These are phyloP conservation scores for Lophotis ruficrista DNA, from an alignment of 2,113 vertebrate genomes.

Conservation along the genomic window DNA sequence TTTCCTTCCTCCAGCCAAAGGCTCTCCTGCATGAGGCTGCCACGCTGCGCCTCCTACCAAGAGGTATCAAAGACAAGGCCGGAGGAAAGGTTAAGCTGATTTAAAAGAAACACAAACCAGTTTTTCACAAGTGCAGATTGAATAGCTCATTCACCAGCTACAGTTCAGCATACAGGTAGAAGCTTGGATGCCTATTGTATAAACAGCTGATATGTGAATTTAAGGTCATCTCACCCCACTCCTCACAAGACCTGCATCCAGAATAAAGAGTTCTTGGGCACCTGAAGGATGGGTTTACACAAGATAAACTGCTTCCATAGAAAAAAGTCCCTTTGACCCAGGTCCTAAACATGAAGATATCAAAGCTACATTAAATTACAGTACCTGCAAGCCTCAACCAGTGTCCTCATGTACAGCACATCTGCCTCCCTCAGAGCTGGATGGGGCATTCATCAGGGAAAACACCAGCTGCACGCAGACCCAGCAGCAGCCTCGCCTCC, in stretches of 20 bases:
- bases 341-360: not conserved
- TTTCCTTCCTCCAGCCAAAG: not conserved
- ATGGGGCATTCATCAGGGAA: too few species aligned
- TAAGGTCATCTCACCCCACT: not conserved
- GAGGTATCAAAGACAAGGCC: not conserved
- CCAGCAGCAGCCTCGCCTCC: not conserved
- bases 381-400: not conserved
- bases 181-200: not conserved
- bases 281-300: not conserved
- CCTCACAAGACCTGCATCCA: not conserved
- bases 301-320: not conserved
- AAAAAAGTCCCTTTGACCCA: not conserved
- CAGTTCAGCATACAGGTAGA: not conserved
- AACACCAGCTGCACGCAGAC: not conserved
- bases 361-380: not conserved
- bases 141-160: not conserved
- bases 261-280: not conserved
- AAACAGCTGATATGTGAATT: not conserved
- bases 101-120: not conserved
- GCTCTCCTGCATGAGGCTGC: not conserved
- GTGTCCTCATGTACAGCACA: not conserved
- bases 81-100: not conserved
- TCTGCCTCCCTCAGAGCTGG: not conserved
- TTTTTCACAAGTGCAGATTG: not conserved
- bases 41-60: not conserved